Conservation (phyloP, 2,113 vertebrate species). For the Mandrillus leucophaeus region DNA sequence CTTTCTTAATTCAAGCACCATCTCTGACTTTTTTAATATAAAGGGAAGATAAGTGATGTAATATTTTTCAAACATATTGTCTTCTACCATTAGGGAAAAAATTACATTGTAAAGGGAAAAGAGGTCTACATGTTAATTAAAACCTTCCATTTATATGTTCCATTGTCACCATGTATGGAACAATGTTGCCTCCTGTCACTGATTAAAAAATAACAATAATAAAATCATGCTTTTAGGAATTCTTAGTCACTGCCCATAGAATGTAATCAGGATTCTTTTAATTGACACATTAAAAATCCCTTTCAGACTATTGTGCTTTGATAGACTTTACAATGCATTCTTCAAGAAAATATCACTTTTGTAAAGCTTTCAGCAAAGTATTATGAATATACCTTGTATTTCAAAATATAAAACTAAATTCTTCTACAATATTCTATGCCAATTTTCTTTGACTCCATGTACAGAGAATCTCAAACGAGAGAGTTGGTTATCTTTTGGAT, state of each 20-base stretch:
- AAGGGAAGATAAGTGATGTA: not conserved
- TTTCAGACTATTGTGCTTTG: constrained; percentile 75
- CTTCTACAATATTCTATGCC: not conserved
- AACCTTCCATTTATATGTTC: not conserved
- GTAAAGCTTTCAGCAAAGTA: constrained; percentile 46
- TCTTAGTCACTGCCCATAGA: not conserved
- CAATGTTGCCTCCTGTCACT: constrained; percentile 12
- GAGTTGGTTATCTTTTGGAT: not conserved
- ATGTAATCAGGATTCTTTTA: constrained; percentile 54
- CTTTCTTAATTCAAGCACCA: not conserved
- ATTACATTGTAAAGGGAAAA: not conserved
- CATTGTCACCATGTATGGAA: not conserved
- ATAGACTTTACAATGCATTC: constrained; percentile 35
- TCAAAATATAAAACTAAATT: constrained; percentile 77
- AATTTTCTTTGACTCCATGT: not conserved
- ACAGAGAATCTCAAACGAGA: not conserved
- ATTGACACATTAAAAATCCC: constrained; percentile 70
- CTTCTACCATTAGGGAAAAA: constrained; percentile 11
- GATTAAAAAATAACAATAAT: not conserved
- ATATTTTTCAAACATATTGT: not conserved
- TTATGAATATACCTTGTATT: constrained; percentile 7
- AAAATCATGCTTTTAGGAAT: constrained; percentile 6
- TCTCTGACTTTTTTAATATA: not conserved
- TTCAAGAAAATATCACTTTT: constrained; percentile 28
- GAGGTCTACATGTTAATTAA: not conserved